Conservation (phyloP, 2,797 vertebrate genomes). For the Lophotriccus pileatus region DNA sequence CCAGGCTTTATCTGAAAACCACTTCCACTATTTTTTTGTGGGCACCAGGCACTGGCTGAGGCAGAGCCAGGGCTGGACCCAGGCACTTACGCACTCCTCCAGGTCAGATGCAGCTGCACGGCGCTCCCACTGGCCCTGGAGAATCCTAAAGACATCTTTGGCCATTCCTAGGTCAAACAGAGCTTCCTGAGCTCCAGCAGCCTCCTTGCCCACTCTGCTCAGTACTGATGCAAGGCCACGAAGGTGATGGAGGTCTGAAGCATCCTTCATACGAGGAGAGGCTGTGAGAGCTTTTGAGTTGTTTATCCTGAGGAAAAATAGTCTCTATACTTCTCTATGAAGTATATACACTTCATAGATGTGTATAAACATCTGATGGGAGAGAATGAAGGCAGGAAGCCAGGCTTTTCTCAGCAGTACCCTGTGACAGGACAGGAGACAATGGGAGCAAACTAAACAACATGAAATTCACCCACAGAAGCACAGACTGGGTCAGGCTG, state of each 20-base stretch:
- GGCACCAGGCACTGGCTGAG: background rate
- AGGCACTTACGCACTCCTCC: background rate
- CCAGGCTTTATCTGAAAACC: background rate
- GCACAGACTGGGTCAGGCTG: background rate
- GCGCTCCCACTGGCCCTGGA: accelerated
- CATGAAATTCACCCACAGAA: background rate
- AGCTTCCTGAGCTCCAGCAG: background rate
- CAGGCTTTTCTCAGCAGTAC: background rate
- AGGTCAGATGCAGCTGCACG: background rate
- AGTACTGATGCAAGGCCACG: accelerated
- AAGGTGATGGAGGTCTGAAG: background rate
- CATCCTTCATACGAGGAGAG: background rate
- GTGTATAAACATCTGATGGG: background rate
- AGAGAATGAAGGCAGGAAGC: background rate
- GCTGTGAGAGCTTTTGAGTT: background rate
- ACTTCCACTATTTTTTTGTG: background rate
- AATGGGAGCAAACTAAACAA: background rate
- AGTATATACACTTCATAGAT: background rate
- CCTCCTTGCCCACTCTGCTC: background rate
- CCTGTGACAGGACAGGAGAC: background rate
- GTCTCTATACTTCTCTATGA: no score
- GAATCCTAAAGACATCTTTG: background rate
- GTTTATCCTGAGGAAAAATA: background rate
- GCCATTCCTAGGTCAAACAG: no score
- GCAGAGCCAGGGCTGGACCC: background rate